Conservation (phyloP, 2,113 vertebrate genomes). For the Glareola pratincola region DNA sequence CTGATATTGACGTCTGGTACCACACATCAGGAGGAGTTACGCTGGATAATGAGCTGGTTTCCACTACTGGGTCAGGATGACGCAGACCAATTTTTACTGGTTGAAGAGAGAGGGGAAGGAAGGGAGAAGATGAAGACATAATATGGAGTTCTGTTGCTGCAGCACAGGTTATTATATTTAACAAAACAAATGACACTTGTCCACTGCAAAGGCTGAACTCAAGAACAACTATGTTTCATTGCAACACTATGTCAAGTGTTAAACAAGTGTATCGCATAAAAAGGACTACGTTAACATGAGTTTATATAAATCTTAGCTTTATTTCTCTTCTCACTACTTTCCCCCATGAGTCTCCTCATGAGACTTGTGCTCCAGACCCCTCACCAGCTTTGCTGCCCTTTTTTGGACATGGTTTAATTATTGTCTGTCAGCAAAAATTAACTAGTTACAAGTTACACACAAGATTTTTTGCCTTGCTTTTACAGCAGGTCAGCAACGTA, state of each 20-base stretch:
- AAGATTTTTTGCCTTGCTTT: neutral
- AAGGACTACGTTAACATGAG: neutral
- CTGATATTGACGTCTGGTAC: slow-evolving; percentile 93
- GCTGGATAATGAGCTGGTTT: slow-evolving; percentile 96
- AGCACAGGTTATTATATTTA: neutral
- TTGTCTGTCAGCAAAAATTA: slow-evolving; percentile 11
- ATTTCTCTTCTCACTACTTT: neutral
- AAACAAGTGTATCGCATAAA: neutral
- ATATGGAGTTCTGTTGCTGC: neutral
- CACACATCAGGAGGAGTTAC: slow-evolving; percentile 95
- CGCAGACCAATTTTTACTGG: slow-evolving; percentile 92
- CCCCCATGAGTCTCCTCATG: neutral
- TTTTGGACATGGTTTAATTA: neutral
- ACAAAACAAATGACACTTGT: neutral
- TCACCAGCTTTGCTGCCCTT: neutral
- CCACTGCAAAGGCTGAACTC: neutral
- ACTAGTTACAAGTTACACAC: neutral
- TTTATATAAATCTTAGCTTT: neutral
- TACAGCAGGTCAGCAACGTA: neutral
- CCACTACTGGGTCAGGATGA: slow-evolving; percentile 96
- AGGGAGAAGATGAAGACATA: neutral
- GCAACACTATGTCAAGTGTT: neutral
- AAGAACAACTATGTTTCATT: neutral
- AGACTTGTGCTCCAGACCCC: neutral
- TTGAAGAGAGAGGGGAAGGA: neutral